Percentiles rank a stretch among this genome's conserved stretches.
These are phyloP conservation scores for Cotesia congregata DNA, from an alignment of 2,888 invertebrate species.

Conservation along the genomic window DNA sequence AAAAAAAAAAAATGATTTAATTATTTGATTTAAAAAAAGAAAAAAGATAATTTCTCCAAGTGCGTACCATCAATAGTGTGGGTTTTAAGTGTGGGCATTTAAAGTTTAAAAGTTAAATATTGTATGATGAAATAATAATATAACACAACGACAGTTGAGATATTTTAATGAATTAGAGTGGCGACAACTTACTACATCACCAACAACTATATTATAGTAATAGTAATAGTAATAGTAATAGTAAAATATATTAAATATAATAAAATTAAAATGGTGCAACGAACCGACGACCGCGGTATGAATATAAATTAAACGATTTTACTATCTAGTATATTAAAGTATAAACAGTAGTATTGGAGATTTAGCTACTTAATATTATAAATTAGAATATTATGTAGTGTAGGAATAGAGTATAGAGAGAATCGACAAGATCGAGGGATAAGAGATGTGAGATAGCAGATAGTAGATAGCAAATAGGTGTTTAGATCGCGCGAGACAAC, in stretches of 20 bases:
- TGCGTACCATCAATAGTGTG: neutral
- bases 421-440: conserved; percentile 24
- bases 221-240: neutral
- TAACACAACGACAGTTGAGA: neutral
- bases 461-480: conserved; percentile 42
- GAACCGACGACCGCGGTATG: neutral
- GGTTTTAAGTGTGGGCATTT: neutral
- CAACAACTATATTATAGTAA: neutral
- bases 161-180: neutral
- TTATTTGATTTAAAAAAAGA: no score
- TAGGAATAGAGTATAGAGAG: neutral
- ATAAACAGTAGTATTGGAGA: neutral
- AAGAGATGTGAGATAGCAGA: no score
- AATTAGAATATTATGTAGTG: neutral
- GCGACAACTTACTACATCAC: neutral
- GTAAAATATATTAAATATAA: conserved; percentile 4
- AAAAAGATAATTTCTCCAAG: no score
- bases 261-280: neutral
- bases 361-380: neutral
- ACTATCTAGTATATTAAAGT: no score
- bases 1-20: no score
- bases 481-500: conserved; percentile 54
- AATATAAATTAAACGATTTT: no score
- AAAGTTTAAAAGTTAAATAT: neutral
- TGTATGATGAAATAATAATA: neutral